These are phyloP conservation scores for Charina bottae DNA, from an alignment of 2,113 vertebrate genomes.

Conservation along the genomic window DNA sequence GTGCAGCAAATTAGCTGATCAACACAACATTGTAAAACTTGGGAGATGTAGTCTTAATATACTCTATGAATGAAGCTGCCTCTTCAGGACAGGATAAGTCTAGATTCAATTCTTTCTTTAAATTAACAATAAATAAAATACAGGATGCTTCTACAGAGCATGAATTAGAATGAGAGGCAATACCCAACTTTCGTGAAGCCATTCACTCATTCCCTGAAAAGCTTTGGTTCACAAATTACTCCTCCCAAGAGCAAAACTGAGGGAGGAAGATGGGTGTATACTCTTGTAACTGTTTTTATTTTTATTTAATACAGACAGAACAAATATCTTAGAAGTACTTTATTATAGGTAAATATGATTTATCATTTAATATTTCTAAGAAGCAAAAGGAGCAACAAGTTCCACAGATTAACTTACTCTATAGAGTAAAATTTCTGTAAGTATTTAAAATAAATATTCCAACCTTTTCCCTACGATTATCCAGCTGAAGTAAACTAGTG, in stretches of 20 bases:
- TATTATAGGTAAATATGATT: background rate
- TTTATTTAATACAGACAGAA: background rate
- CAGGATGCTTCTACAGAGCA: background rate
- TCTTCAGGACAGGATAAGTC: background rate
- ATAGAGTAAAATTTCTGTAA: background rate
- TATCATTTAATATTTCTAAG: background rate
- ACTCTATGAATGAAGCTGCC: background rate
- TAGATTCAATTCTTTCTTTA: background rate
- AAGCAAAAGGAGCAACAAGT: background rate
- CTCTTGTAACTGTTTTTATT: background rate
- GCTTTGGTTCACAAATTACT: background rate
- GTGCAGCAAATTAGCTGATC: background rate
- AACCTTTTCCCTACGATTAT: conserved; percentile 32
- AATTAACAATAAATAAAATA: background rate
- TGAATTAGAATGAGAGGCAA: background rate
- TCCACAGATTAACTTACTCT: background rate
- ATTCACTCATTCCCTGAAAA: background rate
- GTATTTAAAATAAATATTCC: background rate
- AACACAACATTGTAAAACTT: background rate
- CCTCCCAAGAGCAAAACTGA: background rate
- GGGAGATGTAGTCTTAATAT: background rate
- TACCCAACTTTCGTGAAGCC: background rate
- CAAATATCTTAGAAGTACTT: background rate
- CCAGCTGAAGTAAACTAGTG: conserved; percentile 10
- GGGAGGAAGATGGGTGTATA: background rate